Evolutionary conservation across 2,888 invertebrate species (phyloP).

Genomic region (Dorcus hopei): DNA sequence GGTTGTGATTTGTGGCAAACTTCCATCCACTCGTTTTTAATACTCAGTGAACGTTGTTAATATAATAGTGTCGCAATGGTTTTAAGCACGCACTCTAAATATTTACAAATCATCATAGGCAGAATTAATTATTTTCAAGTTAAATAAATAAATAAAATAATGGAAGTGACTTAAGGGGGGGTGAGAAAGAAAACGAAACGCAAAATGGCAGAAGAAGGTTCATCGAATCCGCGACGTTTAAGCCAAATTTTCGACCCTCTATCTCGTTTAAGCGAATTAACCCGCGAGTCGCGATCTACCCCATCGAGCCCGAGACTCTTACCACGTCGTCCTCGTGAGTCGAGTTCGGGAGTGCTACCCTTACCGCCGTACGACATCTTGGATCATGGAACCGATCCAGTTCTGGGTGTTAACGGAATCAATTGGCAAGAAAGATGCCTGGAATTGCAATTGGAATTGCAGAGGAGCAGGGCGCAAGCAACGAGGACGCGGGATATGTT

Average conservation of each 20-base stretch:
- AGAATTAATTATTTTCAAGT: no score
- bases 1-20: neutral
- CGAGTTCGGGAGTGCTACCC: constrained; percentile 45
- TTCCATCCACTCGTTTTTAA: no score
- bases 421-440: constrained; percentile 90
- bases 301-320: constrained; percentile 71
- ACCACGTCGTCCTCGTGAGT: constrained; percentile 66
- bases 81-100: no score
- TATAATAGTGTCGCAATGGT: no score
- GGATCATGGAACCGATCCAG: constrained; percentile 37
- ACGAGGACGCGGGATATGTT: constrained; percentile 84
- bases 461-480: constrained; percentile 82
- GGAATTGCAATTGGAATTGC: constrained; percentile 80
- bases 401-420: constrained; percentile 45
- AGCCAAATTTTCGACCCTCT: constrained; percentile 83
- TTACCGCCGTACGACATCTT: constrained; percentile 33
- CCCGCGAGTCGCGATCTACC: constrained; percentile 53
- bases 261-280: constrained; percentile 68
- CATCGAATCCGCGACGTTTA: constrained; percentile 59
- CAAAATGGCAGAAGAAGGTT: constrained; percentile 31
- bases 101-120: no score
- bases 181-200: neutral
- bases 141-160: neutral
- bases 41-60: no score
- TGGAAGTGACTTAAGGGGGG: constrained; percentile 17